A percentile compares a stretch with the other conserved stretches of the same genome.
Evolutionary conservation across 2,888 invertebrate genomes (phyloP).

Genomic region (Ganaspis brasiliensis): DNA sequence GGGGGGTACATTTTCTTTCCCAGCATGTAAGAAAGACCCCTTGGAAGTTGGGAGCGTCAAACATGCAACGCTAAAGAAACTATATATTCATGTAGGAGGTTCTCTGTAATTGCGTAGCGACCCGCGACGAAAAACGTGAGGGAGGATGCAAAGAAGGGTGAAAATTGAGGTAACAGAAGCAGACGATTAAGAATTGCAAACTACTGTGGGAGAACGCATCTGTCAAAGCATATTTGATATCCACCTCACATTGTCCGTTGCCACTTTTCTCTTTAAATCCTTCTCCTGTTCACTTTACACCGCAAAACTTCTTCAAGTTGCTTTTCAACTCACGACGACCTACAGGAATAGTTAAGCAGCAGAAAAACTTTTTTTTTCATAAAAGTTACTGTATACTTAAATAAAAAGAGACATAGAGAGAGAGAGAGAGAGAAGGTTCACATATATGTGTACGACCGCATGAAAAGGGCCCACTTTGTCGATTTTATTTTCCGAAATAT

Average conservation of each 20-base stretch:
- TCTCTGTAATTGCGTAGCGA: constrained; percentile 66
- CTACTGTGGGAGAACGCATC: constrained; percentile 79
- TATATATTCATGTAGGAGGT: constrained; percentile 57
- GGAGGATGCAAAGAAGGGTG: constrained; percentile 44
- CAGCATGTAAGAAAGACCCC: constrained; percentile 35
- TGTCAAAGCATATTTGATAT: constrained; percentile 79
- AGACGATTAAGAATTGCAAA: constrained; percentile 76
- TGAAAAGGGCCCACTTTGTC: too few relatives aligned
- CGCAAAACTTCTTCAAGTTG: constrained; percentile 12
- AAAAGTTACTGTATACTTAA: too few relatives aligned
- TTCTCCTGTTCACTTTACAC: constrained; percentile 44
- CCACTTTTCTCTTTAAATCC: constrained; percentile 54
- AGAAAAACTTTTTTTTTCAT: not conserved
- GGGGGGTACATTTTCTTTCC: constrained; percentile 11
- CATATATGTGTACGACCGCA: too few relatives aligned
- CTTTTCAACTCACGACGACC: not conserved
- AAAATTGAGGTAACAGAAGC: constrained; percentile 62
- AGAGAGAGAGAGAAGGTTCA: too few relatives aligned
- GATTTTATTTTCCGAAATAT: too few relatives aligned
- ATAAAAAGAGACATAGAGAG: too few relatives aligned
- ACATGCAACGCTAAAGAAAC: constrained; percentile 52
- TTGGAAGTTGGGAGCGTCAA: constrained; percentile 40
- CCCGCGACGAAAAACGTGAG: constrained; percentile 54
- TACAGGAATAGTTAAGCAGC: not conserved
- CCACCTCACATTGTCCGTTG: constrained; percentile 57